Evolutionary conservation across 1,140 invertebrate genomes (phyloP), one percentile per base, ranked within the genome.

Genomic region (Aphaenogaster ashmeadi): DNA sequence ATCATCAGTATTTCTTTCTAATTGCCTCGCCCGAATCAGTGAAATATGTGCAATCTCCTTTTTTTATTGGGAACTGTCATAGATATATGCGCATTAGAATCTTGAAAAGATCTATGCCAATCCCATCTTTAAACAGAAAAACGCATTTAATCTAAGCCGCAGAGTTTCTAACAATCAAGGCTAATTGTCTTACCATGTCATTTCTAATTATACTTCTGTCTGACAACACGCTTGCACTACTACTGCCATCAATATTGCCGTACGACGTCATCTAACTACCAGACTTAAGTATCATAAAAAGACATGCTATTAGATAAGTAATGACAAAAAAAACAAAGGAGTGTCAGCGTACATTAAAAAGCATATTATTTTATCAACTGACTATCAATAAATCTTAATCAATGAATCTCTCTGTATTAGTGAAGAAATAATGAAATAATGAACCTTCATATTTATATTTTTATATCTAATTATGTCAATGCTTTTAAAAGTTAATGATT

Each of bases 41-140:
- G 3, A 79, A 64, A 72, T 83, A 66, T 74, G 52, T 66, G 52
- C 69, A 50, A 54, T 66, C 72, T 89, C 72, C 72, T 67, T 66
- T 67, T 78, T 27, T 21, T 69, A 91, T 83, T 50, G 71, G 90
- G 44, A 47, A 72, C 33, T 64, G 58, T 72, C 27, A 83, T 81
- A 62, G 80, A 90, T 88, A 79, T 77, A 50, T 74, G 9, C 15
- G 47, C 33, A 62, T 81, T 72, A 78, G 58, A 86, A 77, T 64
- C 47, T 88, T 86, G 69, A 47, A 74, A 86, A 88, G 66, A 91
- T 88, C 77, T 88, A 58, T 90, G 83, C 54, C 83, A 86, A 91
- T 91, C 58, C 71, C 27, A 79, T 79, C 60, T 90, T 83, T 88
- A 56, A 13, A 47, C 38, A 18, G 47, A 56, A 56, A 66, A 87